Conservation (phyloP, 2,113 vertebrate species). For the Daboia siamensis region DNA sequence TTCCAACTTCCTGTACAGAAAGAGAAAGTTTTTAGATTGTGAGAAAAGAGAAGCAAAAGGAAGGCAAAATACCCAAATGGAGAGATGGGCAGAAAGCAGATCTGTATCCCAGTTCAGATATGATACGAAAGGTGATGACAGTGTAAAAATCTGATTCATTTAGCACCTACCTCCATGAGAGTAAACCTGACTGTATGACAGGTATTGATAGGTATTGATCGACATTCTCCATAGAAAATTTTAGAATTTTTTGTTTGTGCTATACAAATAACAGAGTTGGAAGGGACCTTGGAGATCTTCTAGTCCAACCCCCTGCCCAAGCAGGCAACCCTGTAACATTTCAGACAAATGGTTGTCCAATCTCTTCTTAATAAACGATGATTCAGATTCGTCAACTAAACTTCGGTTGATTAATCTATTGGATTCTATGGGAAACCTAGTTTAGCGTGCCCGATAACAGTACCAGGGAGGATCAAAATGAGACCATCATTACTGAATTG, state of each 20-base stretch:
- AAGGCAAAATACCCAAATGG: not conserved
- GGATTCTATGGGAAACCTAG: not conserved
- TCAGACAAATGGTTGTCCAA: not conserved
- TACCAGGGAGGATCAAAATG: not conserved
- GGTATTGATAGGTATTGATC: not conserved
- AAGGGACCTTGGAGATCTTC: not conserved
- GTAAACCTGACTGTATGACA: not conserved
- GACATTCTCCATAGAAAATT: not conserved
- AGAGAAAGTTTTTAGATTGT: constrained; percentile 3
- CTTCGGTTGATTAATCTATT: not conserved
- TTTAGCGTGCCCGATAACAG: not conserved
- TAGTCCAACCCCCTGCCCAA: not conserved
- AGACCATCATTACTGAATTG: not conserved
- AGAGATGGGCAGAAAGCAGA: not conserved
- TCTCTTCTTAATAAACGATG: not conserved
- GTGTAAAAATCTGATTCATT: not conserved
- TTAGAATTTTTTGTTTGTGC: not conserved
- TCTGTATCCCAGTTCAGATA: not conserved
- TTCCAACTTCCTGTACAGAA: constrained; percentile 79
- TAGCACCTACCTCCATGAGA: not conserved
- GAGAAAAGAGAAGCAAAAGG: constrained; percentile 38
- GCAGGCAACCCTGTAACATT: not conserved
- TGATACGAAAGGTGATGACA: not conserved
- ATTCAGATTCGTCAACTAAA: not conserved
- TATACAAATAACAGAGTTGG: not conserved